Evolutionary conservation across 64 coral and sea anemone genomes (phyloP), one percentile per base, ranked within the genome.

Genomic region (Platygyra sinensis): DNA sequence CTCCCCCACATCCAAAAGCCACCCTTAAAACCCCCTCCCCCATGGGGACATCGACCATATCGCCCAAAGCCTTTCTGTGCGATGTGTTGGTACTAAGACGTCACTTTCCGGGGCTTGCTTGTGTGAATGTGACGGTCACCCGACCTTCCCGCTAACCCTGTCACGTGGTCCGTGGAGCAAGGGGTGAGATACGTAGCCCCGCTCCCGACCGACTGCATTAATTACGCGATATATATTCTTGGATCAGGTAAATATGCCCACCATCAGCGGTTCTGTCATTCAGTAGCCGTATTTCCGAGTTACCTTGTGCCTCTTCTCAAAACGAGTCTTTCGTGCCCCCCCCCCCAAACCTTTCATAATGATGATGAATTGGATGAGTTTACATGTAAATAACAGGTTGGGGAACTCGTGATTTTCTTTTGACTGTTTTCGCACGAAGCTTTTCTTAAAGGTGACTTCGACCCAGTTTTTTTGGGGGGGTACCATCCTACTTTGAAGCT

Each of bases 61-160:
- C 80, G 77, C 29, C 65, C 76, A 2, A 77, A 89, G 39, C 94
- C 60, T n/a, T 30, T 24, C 25, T 95, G 85, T 72, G 89, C 20
- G 91, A 95, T n/a, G n/a, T 46, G 93, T 93, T 72, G 87, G 93
- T 29, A 94, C 93, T 30, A 98, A 98, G 61, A 98, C 96, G n/a
- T 98, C 96, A 88, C 83, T n/a, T 98, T 64, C 96, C 96, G 19
- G 96, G 96, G n/a, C n/a, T n/a, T n/a, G n/a, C n/a, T 46, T 95
- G 94, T 74, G 67, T 95, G 82, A 95, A 95, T 87, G 93, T n/a
- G 88, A 19, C 86, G 92, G 31, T 98, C 93, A 31, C 89, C 92
- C 25, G 93, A 95, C 36, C 93, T 95, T 86, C 90, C 96, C 24
- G 89, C 88, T 25, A 98, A 98, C 59, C 96, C 96, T 24, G 74